Percentiles rank a stretch among this genome's conserved stretches.
These are phyloP conservation scores for Tylochromis polylepis DNA, from an alignment of 2,113 vertebrate species.

Conservation along the genomic window DNA sequence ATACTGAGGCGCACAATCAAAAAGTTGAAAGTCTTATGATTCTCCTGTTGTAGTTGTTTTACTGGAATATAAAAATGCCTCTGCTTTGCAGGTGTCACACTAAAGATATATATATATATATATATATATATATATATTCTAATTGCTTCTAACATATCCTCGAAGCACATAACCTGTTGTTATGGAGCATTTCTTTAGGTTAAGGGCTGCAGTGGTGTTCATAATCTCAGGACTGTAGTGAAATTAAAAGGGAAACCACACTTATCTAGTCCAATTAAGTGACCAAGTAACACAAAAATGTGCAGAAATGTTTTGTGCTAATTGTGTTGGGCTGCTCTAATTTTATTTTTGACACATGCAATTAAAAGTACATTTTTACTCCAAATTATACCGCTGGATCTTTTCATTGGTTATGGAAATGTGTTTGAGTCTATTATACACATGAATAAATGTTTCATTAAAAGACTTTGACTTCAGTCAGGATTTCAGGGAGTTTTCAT, in stretches of 20 bases:
- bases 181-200: neutral
- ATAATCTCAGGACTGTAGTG: neutral
- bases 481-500: constrained; percentile 51
- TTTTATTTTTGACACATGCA: constrained; percentile 32
- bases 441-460: constrained; percentile 50
- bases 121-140: neutral
- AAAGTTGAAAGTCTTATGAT: constrained; percentile 36
- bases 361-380: constrained; percentile 37
- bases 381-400: constrained; percentile 1
- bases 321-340: constrained; percentile 1
- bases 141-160: neutral
- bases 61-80: constrained; percentile 14
- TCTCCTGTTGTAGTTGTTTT: neutral
- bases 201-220: neutral
- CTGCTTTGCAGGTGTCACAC: neutral
- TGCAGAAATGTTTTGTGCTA: neutral
- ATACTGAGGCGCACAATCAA: constrained; percentile 13
- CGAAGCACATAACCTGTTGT: neutral
- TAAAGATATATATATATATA: neutral
- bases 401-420: constrained; percentile 15
- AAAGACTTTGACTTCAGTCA: constrained; percentile 27
- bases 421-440: constrained; percentile 1
- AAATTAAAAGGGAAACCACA: neutral
- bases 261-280: constrained; percentile 1
- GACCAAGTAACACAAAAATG: neutral